These are phyloP conservation scores for Monoplex corrugatus DNA, from an alignment of 2,888 invertebrate genomes.

Conservation along the genomic window DNA sequence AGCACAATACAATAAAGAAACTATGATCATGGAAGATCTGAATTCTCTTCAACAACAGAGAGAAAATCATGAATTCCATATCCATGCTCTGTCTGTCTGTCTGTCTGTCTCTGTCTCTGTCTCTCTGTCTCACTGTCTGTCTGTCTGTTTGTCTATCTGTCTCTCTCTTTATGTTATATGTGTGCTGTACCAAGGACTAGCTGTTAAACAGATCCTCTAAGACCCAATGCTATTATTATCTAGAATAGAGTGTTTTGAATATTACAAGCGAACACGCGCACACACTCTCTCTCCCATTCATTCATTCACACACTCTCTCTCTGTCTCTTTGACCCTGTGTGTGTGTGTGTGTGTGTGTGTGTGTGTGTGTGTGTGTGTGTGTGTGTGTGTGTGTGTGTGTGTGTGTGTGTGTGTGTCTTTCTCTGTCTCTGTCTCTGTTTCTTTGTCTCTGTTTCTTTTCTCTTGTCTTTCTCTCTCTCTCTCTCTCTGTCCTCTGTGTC, in stretches of 20 bases:
- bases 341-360: background rate
- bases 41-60: too few species aligned
- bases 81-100: background rate
- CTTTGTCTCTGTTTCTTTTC: background rate
- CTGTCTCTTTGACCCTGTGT: background rate
- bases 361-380: constrained; percentile 4
- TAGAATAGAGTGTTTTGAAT: background rate
- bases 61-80: too few species aligned
- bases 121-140: background rate
- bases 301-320: too few species aligned
- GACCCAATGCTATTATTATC: background rate
- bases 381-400: background rate
- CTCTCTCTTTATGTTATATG: background rate
- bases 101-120: background rate
- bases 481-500: background rate
- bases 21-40: too few species aligned
- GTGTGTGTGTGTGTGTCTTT: background rate
- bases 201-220: too few species aligned
- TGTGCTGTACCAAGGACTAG: too few species aligned
- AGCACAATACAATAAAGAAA: too few species aligned
- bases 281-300: too few species aligned
- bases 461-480: too few species aligned
- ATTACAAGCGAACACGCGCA: too few species aligned
- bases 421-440: too few species aligned
- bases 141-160: background rate